Evolutionary conservation across 1,140 invertebrate species (phyloP).

Genomic region (Bombus confusus): DNA sequence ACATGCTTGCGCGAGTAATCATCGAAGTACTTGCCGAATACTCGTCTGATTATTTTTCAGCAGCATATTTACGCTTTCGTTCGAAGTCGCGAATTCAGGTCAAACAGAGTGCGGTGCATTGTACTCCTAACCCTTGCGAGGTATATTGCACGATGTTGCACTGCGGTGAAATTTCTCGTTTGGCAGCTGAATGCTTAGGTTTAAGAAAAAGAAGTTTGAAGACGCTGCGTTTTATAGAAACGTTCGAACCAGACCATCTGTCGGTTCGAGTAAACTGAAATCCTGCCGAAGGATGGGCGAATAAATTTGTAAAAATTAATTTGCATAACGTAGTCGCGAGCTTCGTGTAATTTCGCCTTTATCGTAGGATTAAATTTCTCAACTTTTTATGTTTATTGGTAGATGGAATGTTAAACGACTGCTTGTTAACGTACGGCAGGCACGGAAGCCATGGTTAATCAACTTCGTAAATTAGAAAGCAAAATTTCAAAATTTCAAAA

Average conservation of each 20-base stretch:
- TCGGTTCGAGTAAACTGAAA: not conserved
- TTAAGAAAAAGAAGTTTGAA: not conserved
- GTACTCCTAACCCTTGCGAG: slow-evolving; percentile 2
- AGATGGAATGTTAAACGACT: not conserved
- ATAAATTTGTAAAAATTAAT: not conserved
- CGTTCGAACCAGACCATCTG: not conserved
- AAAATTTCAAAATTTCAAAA: too few species aligned
- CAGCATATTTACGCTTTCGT: slow-evolving; percentile 5
- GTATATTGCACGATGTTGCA: slow-evolving; percentile 8
- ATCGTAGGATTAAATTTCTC: not conserved
- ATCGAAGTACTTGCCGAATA: not conserved
- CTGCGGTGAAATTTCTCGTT: slow-evolving; percentile 18
- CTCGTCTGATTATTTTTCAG: slow-evolving; percentile 18
- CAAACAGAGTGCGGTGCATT: slow-evolving; percentile 15
- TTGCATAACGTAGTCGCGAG: not conserved
- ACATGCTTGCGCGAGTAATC: not conserved
- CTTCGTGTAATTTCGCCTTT: not conserved
- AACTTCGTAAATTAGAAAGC: not conserved
- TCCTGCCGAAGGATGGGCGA: not conserved
- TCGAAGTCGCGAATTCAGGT: slow-evolving; percentile 20
- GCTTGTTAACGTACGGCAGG: too few species aligned
- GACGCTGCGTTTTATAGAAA: not conserved
- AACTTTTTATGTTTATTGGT: not conserved
- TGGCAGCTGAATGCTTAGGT: not conserved
- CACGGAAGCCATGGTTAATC: not conserved